A percentile compares a stretch with the other conserved stretches of the same genome.
Evolutionary conservation across 2,113 vertebrate species (phyloP).

Genomic region (Chloebia gouldiae): DNA sequence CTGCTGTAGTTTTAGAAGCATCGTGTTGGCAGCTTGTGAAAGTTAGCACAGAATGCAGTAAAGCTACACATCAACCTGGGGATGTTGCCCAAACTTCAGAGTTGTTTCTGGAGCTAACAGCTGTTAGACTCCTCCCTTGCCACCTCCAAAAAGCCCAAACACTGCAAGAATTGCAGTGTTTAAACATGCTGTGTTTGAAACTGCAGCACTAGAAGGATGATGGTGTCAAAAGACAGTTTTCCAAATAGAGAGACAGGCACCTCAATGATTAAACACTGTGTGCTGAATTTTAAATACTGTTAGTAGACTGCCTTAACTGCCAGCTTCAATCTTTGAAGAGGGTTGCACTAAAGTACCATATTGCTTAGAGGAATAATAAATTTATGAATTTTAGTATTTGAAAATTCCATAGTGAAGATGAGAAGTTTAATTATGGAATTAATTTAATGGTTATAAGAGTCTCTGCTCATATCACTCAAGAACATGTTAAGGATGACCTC

Average conservation of each 20-base stretch:
- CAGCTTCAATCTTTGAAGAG: not conserved
- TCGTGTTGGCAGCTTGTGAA: not conserved
- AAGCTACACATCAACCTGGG: not conserved
- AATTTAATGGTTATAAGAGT: not conserved
- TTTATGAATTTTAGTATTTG: not conserved
- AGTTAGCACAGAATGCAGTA: not conserved
- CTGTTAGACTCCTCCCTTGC: not conserved
- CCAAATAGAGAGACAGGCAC: not conserved
- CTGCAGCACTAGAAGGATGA: not conserved
- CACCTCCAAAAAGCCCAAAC: not conserved
- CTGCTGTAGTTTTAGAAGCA: not conserved
- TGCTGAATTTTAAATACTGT: not conserved
- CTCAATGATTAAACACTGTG: not conserved
- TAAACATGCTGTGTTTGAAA: not conserved
- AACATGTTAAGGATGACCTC: not conserved
- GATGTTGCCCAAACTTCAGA: not conserved
- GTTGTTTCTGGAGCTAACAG: not conserved
- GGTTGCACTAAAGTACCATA: not conserved
- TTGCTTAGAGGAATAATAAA: not conserved
- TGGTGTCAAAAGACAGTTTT: not conserved
- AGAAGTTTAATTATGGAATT: not conserved
- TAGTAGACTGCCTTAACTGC: constrained; percentile 21
- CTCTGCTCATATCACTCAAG: accelerated
- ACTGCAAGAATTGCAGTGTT: not conserved
- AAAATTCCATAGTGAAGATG: not conserved